phyloP scores from a whole-genome alignment of 1,140 invertebrate species.

The Drosophila sp. region DNA sequence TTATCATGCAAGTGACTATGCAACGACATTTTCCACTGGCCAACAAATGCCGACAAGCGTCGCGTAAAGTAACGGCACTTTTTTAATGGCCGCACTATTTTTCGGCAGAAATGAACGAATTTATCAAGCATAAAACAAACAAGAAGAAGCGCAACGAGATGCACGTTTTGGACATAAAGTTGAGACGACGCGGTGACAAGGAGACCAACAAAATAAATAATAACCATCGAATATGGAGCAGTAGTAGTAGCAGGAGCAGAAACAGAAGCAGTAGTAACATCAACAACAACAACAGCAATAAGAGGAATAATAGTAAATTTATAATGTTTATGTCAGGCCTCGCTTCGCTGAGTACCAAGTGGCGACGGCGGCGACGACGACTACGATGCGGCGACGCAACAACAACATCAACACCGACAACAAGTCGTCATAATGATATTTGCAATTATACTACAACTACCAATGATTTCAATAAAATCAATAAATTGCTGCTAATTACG shows the following conservation, averaged over 20 bases:
- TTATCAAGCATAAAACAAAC: slow-evolving; percentile 55
- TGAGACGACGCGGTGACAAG: neutral
- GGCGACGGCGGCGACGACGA: slow-evolving; percentile 66
- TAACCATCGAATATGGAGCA: slow-evolving; percentile 18
- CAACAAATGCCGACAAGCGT: slow-evolving; percentile 18
- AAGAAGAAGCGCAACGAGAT: slow-evolving; percentile 44
- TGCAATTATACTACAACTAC: slow-evolving; percentile 71
- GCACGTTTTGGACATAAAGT: slow-evolving; percentile 71
- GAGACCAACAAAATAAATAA: slow-evolving; percentile 12
- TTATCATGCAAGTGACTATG: slow-evolving; percentile 34
- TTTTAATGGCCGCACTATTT: slow-evolving; percentile 34
- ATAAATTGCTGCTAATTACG: slow-evolving; percentile 81
- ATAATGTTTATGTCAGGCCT: slow-evolving; percentile 73
- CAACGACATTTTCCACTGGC: slow-evolving; percentile 44
- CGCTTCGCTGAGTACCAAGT: slow-evolving; percentile 56
- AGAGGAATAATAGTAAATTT: slow-evolving; percentile 54
- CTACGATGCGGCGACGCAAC: slow-evolving; percentile 41
- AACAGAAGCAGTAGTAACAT: slow-evolving; percentile 10
- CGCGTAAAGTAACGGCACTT: slow-evolving; percentile 34
- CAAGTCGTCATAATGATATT: slow-evolving; percentile 63
- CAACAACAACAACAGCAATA: slow-evolving; percentile 29
- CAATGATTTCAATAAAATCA: slow-evolving; percentile 81
- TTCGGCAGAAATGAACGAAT: slow-evolving; percentile 54
- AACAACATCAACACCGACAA: slow-evolving; percentile 29
- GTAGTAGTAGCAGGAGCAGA: slow-evolving; percentile 6